phyloP scores from a whole-genome alignment of 2,113 vertebrate species.

The Antennarius striatus region DNA sequence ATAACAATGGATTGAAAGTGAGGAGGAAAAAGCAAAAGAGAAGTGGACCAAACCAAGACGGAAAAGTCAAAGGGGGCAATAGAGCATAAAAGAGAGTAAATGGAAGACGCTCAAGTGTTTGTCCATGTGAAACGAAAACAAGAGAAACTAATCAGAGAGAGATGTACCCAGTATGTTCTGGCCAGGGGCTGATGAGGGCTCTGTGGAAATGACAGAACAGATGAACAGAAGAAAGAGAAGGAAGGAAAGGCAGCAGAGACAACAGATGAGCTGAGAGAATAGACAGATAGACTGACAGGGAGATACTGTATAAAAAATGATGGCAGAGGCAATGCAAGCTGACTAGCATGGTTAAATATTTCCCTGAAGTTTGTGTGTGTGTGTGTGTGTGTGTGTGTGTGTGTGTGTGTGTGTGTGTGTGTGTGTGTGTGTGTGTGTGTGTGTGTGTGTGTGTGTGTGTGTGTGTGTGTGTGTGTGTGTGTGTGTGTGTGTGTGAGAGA shows the following conservation, averaged over 20 bases:
- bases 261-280: slow-evolving; percentile 72
- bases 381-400: too few relatives aligned
- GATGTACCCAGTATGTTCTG: slow-evolving; percentile 18
- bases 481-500: too few relatives aligned
- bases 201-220: slow-evolving; percentile 65
- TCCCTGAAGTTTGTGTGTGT: slow-evolving; percentile 47
- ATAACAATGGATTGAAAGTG: slow-evolving; percentile 27
- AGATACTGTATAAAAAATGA: slow-evolving; percentile 66
- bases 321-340: slow-evolving; percentile 46
- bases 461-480: too few relatives aligned
- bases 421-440: too few relatives aligned
- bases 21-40: background rate
- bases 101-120: slow-evolving; percentile 10
- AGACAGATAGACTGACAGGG: slow-evolving; percentile 54
- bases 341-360: slow-evolving; percentile 72
- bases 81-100: slow-evolving; percentile 6
- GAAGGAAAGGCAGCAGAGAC: slow-evolving; percentile 63
- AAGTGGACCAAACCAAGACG: slow-evolving; percentile 9
- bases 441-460: too few relatives aligned
- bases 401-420: background rate
- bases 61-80: slow-evolving; percentile 14
- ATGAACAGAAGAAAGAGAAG: slow-evolving; percentile 66
- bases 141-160: slow-evolving; percentile 30
- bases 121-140: slow-evolving; percentile 19
- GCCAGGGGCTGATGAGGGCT: slow-evolving; percentile 46